These are phyloP conservation scores for Chrysemys picta DNA, from an alignment of 2,113 vertebrate species.

Conservation along the genomic window DNA sequence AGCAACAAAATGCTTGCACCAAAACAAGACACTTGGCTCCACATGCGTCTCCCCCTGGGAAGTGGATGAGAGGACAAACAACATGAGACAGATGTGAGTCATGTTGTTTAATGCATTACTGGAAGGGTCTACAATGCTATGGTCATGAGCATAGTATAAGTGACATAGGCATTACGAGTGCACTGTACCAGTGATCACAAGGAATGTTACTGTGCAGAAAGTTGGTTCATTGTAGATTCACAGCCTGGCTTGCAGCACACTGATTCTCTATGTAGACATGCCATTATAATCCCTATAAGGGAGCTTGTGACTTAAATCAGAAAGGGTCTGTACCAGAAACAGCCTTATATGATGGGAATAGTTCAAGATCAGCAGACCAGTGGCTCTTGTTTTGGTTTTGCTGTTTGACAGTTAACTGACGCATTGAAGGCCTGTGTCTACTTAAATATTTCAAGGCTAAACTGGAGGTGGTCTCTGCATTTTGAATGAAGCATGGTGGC, in stretches of 20 bases:
- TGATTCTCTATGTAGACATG: background rate
- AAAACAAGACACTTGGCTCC: background rate
- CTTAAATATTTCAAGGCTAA: background rate
- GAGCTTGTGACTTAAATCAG: background rate
- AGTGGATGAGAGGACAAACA: background rate
- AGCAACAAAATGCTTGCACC: background rate
- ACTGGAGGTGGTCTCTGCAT: background rate
- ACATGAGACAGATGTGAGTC: background rate
- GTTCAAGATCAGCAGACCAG: background rate
- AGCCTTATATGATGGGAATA: background rate
- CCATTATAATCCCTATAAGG: too few relatives aligned
- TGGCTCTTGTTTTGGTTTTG: background rate
- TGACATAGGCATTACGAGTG: too few relatives aligned
- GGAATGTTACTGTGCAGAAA: background rate
- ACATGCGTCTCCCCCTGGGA: background rate
- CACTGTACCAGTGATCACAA: background rate
- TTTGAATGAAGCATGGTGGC: conserved; percentile 25
- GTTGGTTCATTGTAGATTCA: background rate
- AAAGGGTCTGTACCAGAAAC: background rate
- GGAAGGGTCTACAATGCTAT: background rate
- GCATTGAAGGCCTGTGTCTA: background rate
- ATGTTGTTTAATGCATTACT: background rate
- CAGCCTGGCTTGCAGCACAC: background rate
- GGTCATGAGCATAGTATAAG: background rate
- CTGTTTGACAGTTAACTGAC: background rate